Conservation (phyloP, 2,113 vertebrate species). For the Pavo muticus region DNA sequence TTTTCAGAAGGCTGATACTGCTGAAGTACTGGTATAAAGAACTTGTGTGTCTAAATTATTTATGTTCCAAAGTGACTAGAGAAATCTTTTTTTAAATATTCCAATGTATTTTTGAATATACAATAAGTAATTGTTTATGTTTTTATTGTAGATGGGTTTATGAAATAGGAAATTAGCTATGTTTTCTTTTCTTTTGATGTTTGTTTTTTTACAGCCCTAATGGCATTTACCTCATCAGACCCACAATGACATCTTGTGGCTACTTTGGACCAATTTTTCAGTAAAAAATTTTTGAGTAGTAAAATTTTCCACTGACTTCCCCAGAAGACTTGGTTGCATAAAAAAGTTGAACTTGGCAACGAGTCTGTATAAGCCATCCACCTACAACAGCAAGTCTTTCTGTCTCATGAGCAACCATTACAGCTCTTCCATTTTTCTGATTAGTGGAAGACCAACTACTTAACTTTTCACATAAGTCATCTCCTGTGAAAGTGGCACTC, state of each 20-base stretch:
- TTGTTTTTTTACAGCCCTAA: not conserved
- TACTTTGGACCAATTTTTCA: not conserved
- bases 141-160: not conserved
- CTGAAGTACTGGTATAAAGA: not conserved
- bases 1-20: not conserved
- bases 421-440: not conserved
- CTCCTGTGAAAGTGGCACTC: not conserved
- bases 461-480: not conserved
- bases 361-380: not conserved
- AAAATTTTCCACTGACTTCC: not conserved
- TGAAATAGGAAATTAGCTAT: not conserved
- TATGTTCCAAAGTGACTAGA: not conserved
- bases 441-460: not conserved
- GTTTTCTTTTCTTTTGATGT: not conserved
- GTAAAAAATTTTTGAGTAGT: not conserved
- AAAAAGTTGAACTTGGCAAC: not conserved
- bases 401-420: not conserved
- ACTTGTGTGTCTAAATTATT: not conserved
- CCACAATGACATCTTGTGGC: conserved; percentile 71
- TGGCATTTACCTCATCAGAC: not conserved
- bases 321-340: not conserved
- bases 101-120: not conserved
- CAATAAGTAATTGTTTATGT: not conserved
- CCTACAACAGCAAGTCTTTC: fast-evolving
- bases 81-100: not conserved